Conservation (phyloP, 2,113 vertebrate species). For the Excalfactoria chinensis region DNA sequence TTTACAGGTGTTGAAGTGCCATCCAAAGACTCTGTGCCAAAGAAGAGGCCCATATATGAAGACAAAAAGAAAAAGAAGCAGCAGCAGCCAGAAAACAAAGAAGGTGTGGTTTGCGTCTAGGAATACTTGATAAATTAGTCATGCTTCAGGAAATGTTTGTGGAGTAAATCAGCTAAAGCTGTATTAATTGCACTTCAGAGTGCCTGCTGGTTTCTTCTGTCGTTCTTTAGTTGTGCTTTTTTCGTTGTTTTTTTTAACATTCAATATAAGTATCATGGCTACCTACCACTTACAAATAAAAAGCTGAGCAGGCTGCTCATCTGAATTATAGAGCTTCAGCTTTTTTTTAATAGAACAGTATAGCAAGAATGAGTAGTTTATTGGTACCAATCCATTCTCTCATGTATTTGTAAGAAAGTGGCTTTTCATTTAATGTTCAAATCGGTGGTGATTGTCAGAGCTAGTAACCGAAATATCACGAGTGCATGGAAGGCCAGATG, state of each 20-base stretch:
- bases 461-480: not conserved
- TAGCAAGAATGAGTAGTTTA: not conserved
- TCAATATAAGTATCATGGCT: too few species aligned
- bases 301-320: too few species aligned
- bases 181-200: not conserved
- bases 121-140: not conserved
- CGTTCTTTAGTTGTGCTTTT: not conserved
- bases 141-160: not conserved
- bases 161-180: not conserved
- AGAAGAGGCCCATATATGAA: constrained; percentile 95
- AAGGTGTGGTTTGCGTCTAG: constrained; percentile 79
- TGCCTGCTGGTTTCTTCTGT: not conserved
- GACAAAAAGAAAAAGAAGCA: constrained; percentile 95
- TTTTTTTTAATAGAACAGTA: not conserved
- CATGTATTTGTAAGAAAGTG: not conserved
- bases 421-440: not conserved
- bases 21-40: constrained; percentile 95
- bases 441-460: not conserved
- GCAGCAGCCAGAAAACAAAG: constrained; percentile 82
- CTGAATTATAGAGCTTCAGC: not conserved
- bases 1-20: constrained; percentile 94
- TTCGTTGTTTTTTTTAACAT: not conserved
- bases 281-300: too few species aligned
- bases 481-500: not conserved
- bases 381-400: not conserved